Evolutionary conservation across 2,113 vertebrate species (phyloP).

Genomic region (Circaetus cinerascens): DNA sequence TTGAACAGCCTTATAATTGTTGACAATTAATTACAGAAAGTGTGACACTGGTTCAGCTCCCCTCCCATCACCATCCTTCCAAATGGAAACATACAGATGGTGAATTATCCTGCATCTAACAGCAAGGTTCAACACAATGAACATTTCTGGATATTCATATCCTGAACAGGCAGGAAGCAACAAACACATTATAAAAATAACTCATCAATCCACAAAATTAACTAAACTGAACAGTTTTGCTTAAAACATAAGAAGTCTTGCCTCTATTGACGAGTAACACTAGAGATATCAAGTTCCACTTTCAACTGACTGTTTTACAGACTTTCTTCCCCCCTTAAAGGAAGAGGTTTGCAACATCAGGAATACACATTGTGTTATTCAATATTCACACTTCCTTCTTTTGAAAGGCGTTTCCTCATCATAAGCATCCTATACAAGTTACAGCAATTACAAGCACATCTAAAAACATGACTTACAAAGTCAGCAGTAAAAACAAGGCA

Average conservation of each 20-base stretch:
- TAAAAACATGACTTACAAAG: background rate
- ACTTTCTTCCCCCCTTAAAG: background rate
- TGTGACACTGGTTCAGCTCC: background rate
- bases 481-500: background rate
- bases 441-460: background rate
- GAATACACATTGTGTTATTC: background rate
- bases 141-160: background rate
- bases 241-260: background rate
- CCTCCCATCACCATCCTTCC: background rate
- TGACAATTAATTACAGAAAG: background rate
- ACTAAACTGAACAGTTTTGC: background rate
- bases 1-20: background rate
- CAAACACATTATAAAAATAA: background rate
- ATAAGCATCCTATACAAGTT: background rate
- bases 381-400: background rate
- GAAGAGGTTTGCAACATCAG: background rate
- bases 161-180: background rate
- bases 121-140: background rate
- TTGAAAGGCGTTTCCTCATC: background rate
- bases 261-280: fast-evolving
- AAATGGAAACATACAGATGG: background rate
- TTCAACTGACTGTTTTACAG: background rate
- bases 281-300: background rate
- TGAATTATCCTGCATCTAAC: background rate
- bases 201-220: background rate